phyloP scores from a whole-genome alignment of 1,140 invertebrate species.

The honey bee (Apis mellifera) region DNA sequence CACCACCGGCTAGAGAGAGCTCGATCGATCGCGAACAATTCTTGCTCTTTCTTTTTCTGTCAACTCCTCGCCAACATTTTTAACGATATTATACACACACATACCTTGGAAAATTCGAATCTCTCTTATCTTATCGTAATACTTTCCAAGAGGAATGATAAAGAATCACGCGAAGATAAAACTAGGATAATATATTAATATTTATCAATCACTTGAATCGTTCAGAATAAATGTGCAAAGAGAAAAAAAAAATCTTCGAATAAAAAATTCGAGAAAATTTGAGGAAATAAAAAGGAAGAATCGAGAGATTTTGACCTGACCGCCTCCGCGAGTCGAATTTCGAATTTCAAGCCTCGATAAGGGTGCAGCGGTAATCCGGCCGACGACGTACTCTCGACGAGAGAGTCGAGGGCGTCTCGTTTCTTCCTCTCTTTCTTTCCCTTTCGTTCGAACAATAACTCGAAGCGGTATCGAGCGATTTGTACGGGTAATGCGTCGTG shows the following conservation, averaged over 20 bases:
- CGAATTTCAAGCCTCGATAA: not conserved
- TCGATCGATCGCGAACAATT: conserved; percentile 11
- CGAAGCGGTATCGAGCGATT: conserved; percentile 6
- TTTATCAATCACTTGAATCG: too few species aligned
- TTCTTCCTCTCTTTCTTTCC: not conserved
- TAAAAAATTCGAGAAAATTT: too few species aligned
- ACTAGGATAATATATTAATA: too few species aligned
- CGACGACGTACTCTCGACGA: not conserved
- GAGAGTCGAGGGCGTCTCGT: not conserved
- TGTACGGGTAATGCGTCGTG: not conserved
- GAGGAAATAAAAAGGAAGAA: too few species aligned
- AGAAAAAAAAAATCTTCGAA: too few species aligned
- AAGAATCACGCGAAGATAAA: too few species aligned
- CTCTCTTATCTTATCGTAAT: not conserved
- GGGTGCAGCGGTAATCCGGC: not conserved
- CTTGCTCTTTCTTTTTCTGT: not conserved
- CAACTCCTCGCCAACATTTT: too few species aligned
- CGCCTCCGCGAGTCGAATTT: not conserved
- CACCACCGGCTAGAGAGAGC: not conserved
- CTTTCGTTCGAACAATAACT: conserved; percentile 9
- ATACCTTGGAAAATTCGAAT: not conserved
- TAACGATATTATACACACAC: not conserved
- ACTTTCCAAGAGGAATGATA: too few species aligned
- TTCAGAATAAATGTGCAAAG: too few species aligned
- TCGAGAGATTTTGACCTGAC: not conserved